A percentile compares a stretch with the other conserved stretches of the same genome.
These are phyloP conservation scores for Beaufortia kweichowensis DNA, from an alignment of 2,113 vertebrate genomes.

Conservation along the genomic window DNA sequence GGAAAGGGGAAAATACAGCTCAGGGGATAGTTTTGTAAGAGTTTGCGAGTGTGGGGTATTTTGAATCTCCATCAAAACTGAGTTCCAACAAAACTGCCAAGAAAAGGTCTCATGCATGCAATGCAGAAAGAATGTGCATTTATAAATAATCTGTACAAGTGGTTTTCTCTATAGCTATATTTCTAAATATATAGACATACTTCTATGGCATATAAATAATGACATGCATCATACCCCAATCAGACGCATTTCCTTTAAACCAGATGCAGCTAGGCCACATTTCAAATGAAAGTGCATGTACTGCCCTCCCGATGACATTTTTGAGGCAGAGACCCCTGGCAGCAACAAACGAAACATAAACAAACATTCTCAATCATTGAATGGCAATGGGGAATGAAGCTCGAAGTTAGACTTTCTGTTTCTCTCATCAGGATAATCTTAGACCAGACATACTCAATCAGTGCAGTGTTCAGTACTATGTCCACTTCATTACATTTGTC, in stretches of 20 bases:
- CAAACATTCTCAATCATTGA: slow-evolving; percentile 65
- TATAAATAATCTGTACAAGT: slow-evolving; percentile 16
- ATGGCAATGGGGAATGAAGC: slow-evolving; percentile 56
- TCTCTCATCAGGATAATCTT: slow-evolving; percentile 56
- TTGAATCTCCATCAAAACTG: slow-evolving; percentile 1
- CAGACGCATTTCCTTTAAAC: slow-evolving; percentile 10
- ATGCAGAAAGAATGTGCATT: slow-evolving; percentile 7
- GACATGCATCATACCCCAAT: slow-evolving; percentile 20
- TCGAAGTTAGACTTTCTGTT: slow-evolving; percentile 50
- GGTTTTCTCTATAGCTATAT: slow-evolving; percentile 7
- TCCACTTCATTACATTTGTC: slow-evolving; percentile 31
- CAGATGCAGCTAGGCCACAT: slow-evolving; percentile 25
- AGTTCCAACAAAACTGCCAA: slow-evolving; percentile 41
- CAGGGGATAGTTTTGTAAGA: slow-evolving; percentile 24
- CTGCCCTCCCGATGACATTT: slow-evolving; percentile 64
- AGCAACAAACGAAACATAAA: slow-evolving; percentile 57
- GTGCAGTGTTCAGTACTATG: slow-evolving; percentile 11
- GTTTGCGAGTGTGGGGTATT: slow-evolving; percentile 22
- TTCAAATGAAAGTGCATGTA: slow-evolving; percentile 44
- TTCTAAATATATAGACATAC: slow-evolving; percentile 3
- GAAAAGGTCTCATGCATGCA: slow-evolving; percentile 22
- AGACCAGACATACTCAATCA: slow-evolving; percentile 4
- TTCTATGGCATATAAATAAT: background rate
- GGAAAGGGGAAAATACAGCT: slow-evolving; percentile 22
- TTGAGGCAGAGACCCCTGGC: slow-evolving; percentile 57